Evolutionary conservation across 2,797 vertebrate species (phyloP).

Genomic region (Premnoplex brunnescens): DNA sequence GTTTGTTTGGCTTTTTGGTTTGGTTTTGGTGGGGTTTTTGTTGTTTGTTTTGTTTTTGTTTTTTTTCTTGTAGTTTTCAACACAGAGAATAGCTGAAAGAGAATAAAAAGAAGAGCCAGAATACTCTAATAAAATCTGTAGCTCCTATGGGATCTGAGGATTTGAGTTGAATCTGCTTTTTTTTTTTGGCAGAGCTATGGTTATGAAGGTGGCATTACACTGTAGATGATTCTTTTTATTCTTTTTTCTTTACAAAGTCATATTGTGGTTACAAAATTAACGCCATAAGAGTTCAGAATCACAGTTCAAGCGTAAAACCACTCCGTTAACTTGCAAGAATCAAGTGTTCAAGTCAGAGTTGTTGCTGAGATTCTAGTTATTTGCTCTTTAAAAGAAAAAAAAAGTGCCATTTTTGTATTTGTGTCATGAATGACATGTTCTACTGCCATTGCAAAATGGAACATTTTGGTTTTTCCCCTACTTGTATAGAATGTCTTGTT

Average conservation of each 20-base stretch:
- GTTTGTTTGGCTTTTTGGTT: background rate
- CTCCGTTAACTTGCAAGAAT: background rate
- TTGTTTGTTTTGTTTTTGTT: background rate
- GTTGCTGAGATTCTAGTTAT: background rate
- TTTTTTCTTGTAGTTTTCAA: background rate
- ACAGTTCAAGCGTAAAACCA: background rate
- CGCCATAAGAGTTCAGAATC: background rate
- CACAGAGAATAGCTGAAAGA: background rate
- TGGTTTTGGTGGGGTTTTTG: too few species aligned
- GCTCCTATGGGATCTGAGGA: background rate
- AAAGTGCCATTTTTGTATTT: fast-evolving
- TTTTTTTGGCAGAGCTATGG: background rate
- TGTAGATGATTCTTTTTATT: background rate
- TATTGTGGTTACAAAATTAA: background rate
- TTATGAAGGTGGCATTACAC: background rate
- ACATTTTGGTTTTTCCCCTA: background rate
- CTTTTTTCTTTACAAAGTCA: background rate
- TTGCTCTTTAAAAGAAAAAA: background rate
- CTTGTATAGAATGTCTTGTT: background rate
- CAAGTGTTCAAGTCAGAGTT: background rate
- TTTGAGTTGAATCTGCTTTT: background rate
- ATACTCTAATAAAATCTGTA: background rate
- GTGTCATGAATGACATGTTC: background rate
- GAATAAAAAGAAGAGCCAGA: background rate
- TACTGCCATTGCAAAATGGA: background rate